These are phyloP conservation scores for Pseudachorutes palmiensis DNA, from an alignment of 1,140 invertebrate species.

Conservation along the genomic window DNA sequence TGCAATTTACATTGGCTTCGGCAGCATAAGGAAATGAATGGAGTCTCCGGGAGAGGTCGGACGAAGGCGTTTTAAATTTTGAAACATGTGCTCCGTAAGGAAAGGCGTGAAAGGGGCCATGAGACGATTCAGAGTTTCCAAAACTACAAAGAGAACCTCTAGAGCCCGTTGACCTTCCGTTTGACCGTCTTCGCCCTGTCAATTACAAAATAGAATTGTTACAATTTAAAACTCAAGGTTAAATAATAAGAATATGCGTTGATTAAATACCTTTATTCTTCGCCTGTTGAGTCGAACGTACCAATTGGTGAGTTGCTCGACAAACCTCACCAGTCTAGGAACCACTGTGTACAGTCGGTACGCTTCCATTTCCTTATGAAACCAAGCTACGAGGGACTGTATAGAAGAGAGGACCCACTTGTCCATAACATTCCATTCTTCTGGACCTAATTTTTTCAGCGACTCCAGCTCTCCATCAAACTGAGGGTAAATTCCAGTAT, in stretches of 20 bases:
- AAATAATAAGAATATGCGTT: conserved; percentile 10
- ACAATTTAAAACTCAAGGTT: conserved; percentile 5
- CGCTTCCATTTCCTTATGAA: conserved; percentile 84
- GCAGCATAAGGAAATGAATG: conserved; percentile 84
- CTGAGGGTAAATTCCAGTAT: conserved; percentile 20
- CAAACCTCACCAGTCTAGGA: conserved; percentile 85
- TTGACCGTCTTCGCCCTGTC: conserved; percentile 61
- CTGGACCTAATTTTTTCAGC: conserved; percentile 40
- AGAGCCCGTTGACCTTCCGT: conserved; percentile 75
- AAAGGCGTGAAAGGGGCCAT: conserved; percentile 98
- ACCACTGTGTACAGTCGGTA: conserved; percentile 94
- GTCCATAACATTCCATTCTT: conserved; percentile 82
- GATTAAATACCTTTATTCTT: conserved; percentile 58
- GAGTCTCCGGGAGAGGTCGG: conserved; percentile 51
- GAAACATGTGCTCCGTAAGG: conserved; percentile 91
- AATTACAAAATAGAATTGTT: background rate
- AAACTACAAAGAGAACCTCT: conserved; percentile 77
- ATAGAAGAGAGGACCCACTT: conserved; percentile 95
- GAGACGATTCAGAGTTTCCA: conserved; percentile 79
- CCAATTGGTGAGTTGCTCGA: conserved; percentile 97
- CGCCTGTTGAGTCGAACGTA: conserved; percentile 95
- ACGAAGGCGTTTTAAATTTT: conserved; percentile 54
- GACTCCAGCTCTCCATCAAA: conserved; percentile 48
- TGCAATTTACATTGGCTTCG: conserved; percentile 51
- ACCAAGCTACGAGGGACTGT: conserved; percentile 80